Percentiles rank a stretch among this genome's conserved stretches.
Conservation (phyloP, 2,888 invertebrate species). For the Apamea monoglypha region DNA sequence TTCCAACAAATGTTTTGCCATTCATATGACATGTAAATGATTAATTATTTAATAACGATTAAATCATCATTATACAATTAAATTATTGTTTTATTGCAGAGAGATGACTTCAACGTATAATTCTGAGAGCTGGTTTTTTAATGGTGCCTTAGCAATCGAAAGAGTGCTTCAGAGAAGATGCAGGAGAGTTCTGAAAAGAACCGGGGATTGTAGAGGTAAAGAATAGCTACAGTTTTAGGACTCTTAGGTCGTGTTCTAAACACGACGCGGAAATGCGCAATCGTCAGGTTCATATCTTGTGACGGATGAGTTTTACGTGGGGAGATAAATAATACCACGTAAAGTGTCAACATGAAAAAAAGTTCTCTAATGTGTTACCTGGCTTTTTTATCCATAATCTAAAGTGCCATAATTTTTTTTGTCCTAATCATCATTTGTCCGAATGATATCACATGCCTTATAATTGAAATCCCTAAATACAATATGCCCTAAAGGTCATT, state of each 20-base stretch:
- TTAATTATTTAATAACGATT: background rate
- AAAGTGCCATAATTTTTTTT: no score
- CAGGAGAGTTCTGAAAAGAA: background rate
- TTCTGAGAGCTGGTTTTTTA: constrained; percentile 90
- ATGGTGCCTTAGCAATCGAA: constrained; percentile 92
- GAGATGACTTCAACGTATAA: constrained; percentile 86
- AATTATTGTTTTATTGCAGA: constrained; percentile 57
- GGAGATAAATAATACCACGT: background rate
- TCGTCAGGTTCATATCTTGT: background rate
- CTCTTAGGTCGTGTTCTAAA: background rate
- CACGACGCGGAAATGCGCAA: background rate
- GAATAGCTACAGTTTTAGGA: background rate
- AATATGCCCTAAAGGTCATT: no score
- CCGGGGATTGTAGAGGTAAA: constrained; percentile 61
- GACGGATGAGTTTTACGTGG: background rate
- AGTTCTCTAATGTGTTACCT: no score
- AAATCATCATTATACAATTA: background rate
- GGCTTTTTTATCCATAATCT: no score
- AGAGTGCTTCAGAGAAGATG: constrained; percentile 91
- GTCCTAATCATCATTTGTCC: no score
- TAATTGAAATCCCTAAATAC: no score
- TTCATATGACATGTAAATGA: no score
- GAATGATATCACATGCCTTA: no score
- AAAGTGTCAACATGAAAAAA: background rate
- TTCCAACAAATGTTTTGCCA: no score